These are phyloP conservation scores for Tangara arthus DNA, from an alignment of 2,797 vertebrate species.

Conservation along the genomic window DNA sequence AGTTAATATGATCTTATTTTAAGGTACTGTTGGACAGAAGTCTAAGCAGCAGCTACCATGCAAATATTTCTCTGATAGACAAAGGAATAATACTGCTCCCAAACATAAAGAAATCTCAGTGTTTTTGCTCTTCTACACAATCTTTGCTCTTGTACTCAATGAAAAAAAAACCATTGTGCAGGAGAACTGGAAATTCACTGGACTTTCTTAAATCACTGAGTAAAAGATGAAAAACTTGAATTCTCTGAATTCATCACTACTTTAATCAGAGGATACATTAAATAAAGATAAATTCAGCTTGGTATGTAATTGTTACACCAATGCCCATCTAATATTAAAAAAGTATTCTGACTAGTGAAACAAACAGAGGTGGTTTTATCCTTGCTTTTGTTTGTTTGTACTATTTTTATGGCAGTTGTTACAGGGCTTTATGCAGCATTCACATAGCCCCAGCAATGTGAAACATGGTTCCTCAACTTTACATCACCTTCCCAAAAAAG, in stretches of 20 bases:
- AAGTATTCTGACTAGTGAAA: neutral
- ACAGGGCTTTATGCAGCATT: neutral
- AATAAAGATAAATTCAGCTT: neutral
- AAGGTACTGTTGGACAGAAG: neutral
- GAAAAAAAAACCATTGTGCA: neutral
- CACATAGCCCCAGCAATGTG: neutral
- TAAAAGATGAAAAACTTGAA: neutral
- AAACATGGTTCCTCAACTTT: neutral
- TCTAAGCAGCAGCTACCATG: neutral
- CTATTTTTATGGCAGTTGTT: neutral
- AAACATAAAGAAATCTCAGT: neutral
- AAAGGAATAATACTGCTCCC: neutral
- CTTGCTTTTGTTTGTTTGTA: neutral
- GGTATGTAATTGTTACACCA: neutral
- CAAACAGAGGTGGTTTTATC: neutral
- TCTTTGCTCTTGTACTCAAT: neutral
- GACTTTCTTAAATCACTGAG: neutral
- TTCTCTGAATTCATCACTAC: neutral
- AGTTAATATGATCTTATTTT: neutral
- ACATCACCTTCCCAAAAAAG: neutral
- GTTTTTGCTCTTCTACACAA: neutral
- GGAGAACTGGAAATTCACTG: neutral
- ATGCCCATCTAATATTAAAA: neutral
- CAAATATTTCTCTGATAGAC: neutral
- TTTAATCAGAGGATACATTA: neutral